Evolutionary conservation across 2,797 vertebrate genomes (phyloP).

Genomic region (Crocidura indochinensis): DNA sequence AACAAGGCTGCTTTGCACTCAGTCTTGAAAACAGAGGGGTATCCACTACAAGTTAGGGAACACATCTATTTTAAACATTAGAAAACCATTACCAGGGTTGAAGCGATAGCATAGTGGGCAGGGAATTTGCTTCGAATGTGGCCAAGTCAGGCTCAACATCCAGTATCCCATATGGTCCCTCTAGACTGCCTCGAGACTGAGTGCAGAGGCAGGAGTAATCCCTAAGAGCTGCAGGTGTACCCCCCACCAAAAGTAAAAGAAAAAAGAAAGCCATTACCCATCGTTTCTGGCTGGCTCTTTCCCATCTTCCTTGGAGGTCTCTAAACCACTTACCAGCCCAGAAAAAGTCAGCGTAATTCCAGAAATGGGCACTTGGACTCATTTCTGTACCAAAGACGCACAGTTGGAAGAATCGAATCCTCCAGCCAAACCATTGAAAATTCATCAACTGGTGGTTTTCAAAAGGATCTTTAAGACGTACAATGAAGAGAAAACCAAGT

Average conservation of each 20-base stretch:
- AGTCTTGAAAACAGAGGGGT: too few species aligned
- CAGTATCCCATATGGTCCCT: too few species aligned
- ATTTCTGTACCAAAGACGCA: neutral
- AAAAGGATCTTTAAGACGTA: conserved; percentile 32
- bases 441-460: conserved; percentile 50
- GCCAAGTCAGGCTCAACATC: too few species aligned
- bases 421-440: conserved; percentile 30
- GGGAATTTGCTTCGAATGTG: too few species aligned
- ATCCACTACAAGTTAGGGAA: neutral
- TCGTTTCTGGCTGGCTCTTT: conserved; percentile 25
- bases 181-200: too few species aligned
- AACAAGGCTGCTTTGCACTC: neutral
- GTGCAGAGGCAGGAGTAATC: too few species aligned
- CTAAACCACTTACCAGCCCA: conserved; percentile 43
- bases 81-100: conserved; percentile 32
- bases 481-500: conserved; percentile 3
- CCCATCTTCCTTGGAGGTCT: conserved; percentile 28
- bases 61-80: conserved; percentile 58
- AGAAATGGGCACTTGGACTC: conserved; percentile 12
- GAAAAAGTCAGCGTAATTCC: conserved; percentile 13
- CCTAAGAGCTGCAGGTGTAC: too few species aligned
- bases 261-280: neutral
- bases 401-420: neutral
- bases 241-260: too few species aligned
- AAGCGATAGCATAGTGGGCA: too few species aligned